A percentile compares a stretch with the other conserved stretches of the same genome.
Conservation (phyloP, 2,113 vertebrate species). For the Sinocyclocheilus anophthalmus region DNA sequence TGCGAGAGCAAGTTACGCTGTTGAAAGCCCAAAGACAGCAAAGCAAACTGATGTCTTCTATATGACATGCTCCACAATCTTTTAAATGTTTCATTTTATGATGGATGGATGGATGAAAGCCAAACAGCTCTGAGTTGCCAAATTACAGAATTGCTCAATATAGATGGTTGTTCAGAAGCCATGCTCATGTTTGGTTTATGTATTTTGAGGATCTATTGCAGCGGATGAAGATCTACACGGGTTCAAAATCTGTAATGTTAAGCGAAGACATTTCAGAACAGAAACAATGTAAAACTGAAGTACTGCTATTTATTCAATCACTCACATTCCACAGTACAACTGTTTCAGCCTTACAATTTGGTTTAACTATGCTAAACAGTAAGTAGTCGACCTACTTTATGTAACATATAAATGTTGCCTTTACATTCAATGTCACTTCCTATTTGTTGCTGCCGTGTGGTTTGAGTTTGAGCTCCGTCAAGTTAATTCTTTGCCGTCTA, state of each 20-base stretch:
- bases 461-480: no score
- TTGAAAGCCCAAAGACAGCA: background rate
- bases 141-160: slow-evolving; percentile 4
- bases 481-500: no score
- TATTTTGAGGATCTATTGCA: background rate
- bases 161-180: background rate
- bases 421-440: background rate
- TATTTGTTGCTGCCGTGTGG: no score
- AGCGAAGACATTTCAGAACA: background rate
- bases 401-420: background rate
- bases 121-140: background rate
- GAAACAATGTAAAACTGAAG: background rate
- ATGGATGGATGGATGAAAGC: background rate
- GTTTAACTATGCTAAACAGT: background rate
- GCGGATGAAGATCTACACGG: background rate
- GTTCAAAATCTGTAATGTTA: background rate
- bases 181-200: background rate
- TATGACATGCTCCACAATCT: background rate
- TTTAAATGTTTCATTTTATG: background rate
- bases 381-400: background rate
- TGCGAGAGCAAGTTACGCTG: slow-evolving; percentile 7
- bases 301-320: background rate
- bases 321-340: background rate
- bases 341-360: background rate
- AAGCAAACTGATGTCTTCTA: background rate